A percentile compares a stretch with the other conserved stretches of the same genome.
phyloP scores from a whole-genome alignment of 2,113 vertebrate genomes.

The Erythrolamprus reginae region DNA sequence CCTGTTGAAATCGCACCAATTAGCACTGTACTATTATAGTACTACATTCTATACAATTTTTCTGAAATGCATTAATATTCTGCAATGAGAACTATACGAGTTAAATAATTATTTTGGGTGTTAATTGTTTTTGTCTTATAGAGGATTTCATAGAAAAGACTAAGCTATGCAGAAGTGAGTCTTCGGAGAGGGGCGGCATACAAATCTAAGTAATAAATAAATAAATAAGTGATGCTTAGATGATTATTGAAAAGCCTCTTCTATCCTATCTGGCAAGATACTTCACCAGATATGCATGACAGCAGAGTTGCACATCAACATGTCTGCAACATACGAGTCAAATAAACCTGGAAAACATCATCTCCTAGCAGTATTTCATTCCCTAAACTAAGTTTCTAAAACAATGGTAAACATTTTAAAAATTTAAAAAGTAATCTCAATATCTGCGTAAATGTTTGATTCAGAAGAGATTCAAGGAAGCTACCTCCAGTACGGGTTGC shows the following conservation, averaged over 20 bases:
- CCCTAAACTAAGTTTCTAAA: neutral
- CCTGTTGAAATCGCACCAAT: conserved; percentile 14
- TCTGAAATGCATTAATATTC: neutral
- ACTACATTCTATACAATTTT: neutral
- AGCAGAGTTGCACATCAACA: neutral
- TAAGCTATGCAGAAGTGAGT: neutral
- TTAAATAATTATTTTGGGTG: neutral
- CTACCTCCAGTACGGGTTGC: neutral
- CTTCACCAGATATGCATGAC: neutral
- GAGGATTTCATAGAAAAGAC: neutral
- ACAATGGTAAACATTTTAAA: neutral
- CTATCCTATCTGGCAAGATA: neutral
- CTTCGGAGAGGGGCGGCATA: too few species aligned
- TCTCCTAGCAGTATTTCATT: neutral
- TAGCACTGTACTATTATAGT: neutral
- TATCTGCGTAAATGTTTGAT: neutral
- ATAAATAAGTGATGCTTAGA: neutral
- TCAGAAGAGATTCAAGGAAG: neutral
- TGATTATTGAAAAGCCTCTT: neutral
- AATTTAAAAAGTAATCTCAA: neutral
- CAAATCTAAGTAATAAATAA: too few species aligned
- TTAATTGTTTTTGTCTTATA: neutral
- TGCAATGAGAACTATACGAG: neutral
- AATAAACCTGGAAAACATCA: neutral
- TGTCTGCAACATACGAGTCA: neutral